These are phyloP conservation scores for Mimumesa dahlbomi DNA, from an alignment of 2,888 invertebrate species.

Conservation along the genomic window DNA sequence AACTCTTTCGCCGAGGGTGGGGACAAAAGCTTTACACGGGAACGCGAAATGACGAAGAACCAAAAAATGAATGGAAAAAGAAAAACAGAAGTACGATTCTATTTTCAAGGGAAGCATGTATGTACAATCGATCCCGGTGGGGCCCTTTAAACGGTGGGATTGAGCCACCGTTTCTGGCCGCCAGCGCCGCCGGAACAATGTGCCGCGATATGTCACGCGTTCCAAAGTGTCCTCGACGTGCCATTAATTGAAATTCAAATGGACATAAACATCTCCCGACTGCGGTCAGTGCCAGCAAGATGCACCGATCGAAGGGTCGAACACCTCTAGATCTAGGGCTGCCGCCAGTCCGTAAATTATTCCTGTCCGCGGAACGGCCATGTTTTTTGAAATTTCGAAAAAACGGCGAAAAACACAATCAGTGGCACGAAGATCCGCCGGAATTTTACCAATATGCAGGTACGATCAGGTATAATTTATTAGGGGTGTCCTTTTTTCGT, in stretches of 20 bases:
- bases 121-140: constrained; percentile 47
- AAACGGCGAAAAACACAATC: no score
- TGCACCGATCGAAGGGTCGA: constrained; percentile 56
- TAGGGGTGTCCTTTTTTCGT: no score
- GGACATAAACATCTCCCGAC: constrained; percentile 65
- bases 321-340: constrained; percentile 44
- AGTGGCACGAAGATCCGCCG: no score
- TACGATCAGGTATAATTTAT: no score
- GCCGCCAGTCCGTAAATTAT: constrained; percentile 34
- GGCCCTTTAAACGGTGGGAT: constrained; percentile 47
- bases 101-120: constrained; percentile 33
- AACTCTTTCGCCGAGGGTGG: neutral
- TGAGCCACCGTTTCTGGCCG: constrained; percentile 58
- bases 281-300: constrained; percentile 54
- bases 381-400: neutral
- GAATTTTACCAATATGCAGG: no score
- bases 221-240: constrained; percentile 69
- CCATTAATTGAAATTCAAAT: constrained; percentile 73
- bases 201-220: constrained; percentile 68
- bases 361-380: neutral
- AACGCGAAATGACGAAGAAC: constrained; percentile 42
- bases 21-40: constrained; percentile 3
- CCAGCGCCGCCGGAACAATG: constrained; percentile 58
- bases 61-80: no score
- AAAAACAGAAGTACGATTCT: constrained; percentile 28